Base-by-base conservation (phyloP, 23 tunicate genomes). In the Oikopleura vanhoeffeni region DNA sequence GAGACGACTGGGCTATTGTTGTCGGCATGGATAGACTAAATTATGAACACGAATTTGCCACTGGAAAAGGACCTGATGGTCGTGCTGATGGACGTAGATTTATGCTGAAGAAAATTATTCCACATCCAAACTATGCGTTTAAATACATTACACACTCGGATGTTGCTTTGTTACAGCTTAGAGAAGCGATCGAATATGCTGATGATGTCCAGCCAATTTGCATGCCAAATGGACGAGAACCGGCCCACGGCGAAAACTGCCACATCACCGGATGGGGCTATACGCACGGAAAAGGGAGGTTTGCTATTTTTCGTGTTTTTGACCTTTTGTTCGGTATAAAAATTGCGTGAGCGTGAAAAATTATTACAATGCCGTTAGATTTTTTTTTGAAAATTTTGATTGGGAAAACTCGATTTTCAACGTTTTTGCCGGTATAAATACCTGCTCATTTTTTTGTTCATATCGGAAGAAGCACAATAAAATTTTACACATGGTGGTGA, bases 211-310 rank as follows among this genome's bases (percentile, higher is more conserved):
- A 39, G 41, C 97, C 97, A 27, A 88, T 79, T 28, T 92, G 97
- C 76, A 41, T 92, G 41, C 90, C 92, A n/a, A 76, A 57, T 1
- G 33, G 40, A 18, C 84, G 71, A 40, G 33, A 28, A 28, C 91
- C 97, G 0, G 3, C 0, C 0, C 41, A 83, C 4, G 89, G 88
- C 0, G 76, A 87, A 4, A 18, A 75, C n/a, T 92, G 97, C 76
- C 86, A 57, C 42, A 84, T 92, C 8, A 89, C 90, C 40, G 97
- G 97, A 40, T 92, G 97, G 97, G 97, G 97, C 39, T 87, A 89
- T 60, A 85, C 86, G 39, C 83, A 89, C 89, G 79, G 85, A 71
- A 71, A 71, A 30, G n/a, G n/a, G n/a, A n/a, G n/a, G n/a, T n/a
- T n/a, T n/a, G n/a, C n/a, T n/a, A n/a, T n/a, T n/a, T n/a, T n/a